phyloP scores from a whole-genome alignment of 1,140 invertebrate species.

The Pseudomyrmex cubaensis region DNA sequence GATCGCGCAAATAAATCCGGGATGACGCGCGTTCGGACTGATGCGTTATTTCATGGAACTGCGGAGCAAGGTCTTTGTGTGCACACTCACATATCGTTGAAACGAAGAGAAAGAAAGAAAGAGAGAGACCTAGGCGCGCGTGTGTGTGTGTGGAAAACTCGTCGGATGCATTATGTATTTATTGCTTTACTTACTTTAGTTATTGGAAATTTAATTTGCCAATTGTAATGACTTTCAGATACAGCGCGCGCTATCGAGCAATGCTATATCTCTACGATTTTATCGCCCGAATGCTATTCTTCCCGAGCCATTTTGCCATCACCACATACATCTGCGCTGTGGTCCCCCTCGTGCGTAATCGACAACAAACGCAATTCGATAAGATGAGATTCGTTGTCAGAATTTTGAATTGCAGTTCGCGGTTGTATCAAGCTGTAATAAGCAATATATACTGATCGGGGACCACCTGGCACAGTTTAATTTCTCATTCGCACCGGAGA shows the following conservation, averaged over 20 bases:
- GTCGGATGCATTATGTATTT: slow-evolving; percentile 84
- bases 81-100: slow-evolving; percentile 55
- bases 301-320: slow-evolving; percentile 73
- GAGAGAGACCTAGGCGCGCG: slow-evolving; percentile 5
- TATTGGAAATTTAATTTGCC: slow-evolving; percentile 81
- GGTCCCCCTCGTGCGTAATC: slow-evolving; percentile 17
- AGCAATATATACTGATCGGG: slow-evolving; percentile 9
- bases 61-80: slow-evolving; percentile 49
- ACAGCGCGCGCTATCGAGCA: slow-evolving; percentile 69
- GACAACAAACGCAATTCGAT: slow-evolving; percentile 24
- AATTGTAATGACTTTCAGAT: slow-evolving; percentile 80
- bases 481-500: slow-evolving; percentile 2
- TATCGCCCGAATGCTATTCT: slow-evolving; percentile 73
- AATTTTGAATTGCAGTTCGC: slow-evolving; percentile 10
- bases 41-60: slow-evolving; percentile 84
- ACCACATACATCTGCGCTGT: slow-evolving; percentile 36
- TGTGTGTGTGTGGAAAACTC: slow-evolving; percentile 80
- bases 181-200: slow-evolving; percentile 84
- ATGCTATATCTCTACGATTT: slow-evolving; percentile 77
- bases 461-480: slow-evolving; percentile 13
- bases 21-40: slow-evolving; percentile 68
- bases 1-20: slow-evolving; percentile 81
- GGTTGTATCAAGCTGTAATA: not conserved
- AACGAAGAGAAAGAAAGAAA: slow-evolving; percentile 28
- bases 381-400: not conserved